Evolutionary conservation across 1,140 invertebrate genomes (phyloP).

Genomic region (Neuroterus valhalla): DNA sequence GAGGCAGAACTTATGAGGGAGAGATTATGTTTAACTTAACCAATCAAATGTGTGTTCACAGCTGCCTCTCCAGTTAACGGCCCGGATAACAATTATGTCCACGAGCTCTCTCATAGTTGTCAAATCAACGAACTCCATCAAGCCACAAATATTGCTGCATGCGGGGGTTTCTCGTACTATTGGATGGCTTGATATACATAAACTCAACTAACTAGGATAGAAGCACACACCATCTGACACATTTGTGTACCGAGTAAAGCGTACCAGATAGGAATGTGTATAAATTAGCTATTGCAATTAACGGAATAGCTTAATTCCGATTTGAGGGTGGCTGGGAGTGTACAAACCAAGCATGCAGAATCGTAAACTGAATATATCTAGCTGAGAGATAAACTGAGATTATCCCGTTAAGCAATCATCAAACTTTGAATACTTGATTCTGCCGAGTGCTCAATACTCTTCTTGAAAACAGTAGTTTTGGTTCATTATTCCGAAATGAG

Average conservation of each 20-base stretch:
- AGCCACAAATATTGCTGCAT: conserved; percentile 16
- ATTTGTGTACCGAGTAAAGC: conserved; percentile 21
- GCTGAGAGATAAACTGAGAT: conserved; percentile 12
- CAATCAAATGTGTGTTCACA: neutral
- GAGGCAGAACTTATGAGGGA: too few relatives aligned
- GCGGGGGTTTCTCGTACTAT: neutral
- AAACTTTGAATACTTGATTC: conserved; percentile 13
- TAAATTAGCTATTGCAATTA: conserved; percentile 57
- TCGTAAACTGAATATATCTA: conserved; percentile 13
- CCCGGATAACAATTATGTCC: neutral
- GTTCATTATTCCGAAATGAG: too few relatives aligned
- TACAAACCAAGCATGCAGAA: conserved; percentile 8
- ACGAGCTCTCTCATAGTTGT: neutral
- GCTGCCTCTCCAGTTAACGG: neutral
- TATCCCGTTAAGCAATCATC: conserved; percentile 27
- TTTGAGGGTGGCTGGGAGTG: conserved; percentile 39
- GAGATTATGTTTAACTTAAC: conserved; percentile 2
- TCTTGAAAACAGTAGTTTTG: neutral
- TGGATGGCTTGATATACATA: neutral
- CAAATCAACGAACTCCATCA: conserved; percentile 1
- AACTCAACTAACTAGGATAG: conserved; percentile 4
- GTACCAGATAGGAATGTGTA: conserved; percentile 26
- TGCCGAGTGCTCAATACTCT: neutral
- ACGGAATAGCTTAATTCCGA: conserved; percentile 55
- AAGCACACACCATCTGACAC: neutral